These are phyloP conservation scores for Hephaestus fuliginosus DNA, from an alignment of 2,797 vertebrate genomes.

Conservation along the genomic window DNA sequence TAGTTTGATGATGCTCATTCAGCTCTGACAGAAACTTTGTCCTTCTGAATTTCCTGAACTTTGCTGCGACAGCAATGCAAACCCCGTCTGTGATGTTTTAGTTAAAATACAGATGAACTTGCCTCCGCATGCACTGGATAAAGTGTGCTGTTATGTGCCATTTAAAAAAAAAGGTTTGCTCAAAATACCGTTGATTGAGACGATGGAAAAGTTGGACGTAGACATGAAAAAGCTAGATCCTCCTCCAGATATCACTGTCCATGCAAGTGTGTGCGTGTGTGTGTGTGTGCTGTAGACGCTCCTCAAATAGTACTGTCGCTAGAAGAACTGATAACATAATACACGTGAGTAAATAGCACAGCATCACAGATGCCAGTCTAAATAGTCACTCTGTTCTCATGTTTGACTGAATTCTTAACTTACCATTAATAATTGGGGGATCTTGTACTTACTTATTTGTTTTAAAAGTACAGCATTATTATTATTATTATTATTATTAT, in stretches of 20 bases:
- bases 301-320: neutral
- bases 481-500: too few species aligned
- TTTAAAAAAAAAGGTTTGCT: neutral
- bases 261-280: neutral
- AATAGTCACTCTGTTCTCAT: neutral
- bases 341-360: neutral
- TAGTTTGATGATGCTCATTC: constrained; percentile 19
- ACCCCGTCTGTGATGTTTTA: neutral
- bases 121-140: neutral
- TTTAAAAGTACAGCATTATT: too few species aligned
- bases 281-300: too few species aligned
- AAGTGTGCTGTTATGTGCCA: neutral
- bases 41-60: neutral
- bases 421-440: neutral
- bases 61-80: neutral
- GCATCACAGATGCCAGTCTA: constrained; percentile 4
- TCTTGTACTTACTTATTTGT: too few species aligned
- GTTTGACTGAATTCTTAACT: constrained; percentile 9
- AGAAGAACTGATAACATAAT: neutral
- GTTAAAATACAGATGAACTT: neutral
- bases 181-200: neutral
- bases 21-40: neutral
- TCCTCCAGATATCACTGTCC: neutral
- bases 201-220: too few species aligned
- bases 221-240: neutral